Evolutionary conservation across 2,797 vertebrate genomes (phyloP), one percentile per base, ranked within the genome.

Genomic region (Ptychadena robeensis): DNA sequence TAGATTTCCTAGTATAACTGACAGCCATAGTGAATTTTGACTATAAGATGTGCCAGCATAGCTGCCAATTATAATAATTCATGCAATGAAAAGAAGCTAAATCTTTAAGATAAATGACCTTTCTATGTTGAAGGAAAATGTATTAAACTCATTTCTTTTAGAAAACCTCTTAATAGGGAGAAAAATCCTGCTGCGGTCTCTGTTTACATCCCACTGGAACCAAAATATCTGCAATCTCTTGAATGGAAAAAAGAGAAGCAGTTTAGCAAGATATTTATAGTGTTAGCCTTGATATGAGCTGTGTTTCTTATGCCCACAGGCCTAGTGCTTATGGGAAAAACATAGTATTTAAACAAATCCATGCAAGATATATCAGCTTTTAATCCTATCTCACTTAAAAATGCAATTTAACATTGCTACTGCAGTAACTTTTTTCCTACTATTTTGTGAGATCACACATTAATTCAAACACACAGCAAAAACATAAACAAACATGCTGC

Each of bases 201-300:
- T 76, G 48, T 76, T 76, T 82, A 70, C 53, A 70, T 76, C 81
- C 72, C 72, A 82, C 15, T 82, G 72, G 73, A 82, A 70, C 48
- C 72, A 79, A 79, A 31, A 74, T 57, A 84, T 68, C 70, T 85
- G 65, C 65, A 69, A 75, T 64, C 48, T 38, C 15, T 53, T 63
- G 31, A 78, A 84, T 79, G 69, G 18, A 18, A 68, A 84, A 84
- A 66, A 71, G 57, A 35, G 48, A 69, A 73, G 18, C 37, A 37
- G 35, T 73, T 79, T 73, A 75, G 64, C 64, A 75, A 68, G 64
- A 75, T 84, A 84, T 84, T 84, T 80, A 84, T 80, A 80, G 70
- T 63, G 82, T 74, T 80, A 73, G 77, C 82, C 82, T 85, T 85
- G 82, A 74, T 74, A 85, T 68, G 71, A 63, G 71, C 28, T 73